phyloP scores from a whole-genome alignment of 2,888 invertebrate genomes.

The Zygaena filipendulae region DNA sequence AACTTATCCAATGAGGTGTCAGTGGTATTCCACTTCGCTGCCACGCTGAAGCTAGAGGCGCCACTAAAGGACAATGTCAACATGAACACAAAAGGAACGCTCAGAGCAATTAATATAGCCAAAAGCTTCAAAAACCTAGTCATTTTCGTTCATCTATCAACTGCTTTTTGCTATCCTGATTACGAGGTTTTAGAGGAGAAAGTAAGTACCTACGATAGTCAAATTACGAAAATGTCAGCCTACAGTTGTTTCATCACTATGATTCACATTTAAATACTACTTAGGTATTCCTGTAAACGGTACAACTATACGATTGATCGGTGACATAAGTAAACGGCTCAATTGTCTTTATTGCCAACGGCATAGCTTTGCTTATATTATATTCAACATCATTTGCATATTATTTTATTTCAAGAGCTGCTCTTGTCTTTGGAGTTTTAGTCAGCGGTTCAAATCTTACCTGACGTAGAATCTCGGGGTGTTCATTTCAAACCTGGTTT shows the following conservation, averaged over 20 bases:
- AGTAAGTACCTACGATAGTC: conserved; percentile 23
- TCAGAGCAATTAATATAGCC: conserved; percentile 79
- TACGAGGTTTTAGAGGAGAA: conserved; percentile 58
- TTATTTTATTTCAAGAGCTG: no score
- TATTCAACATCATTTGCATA: no score
- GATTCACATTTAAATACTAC: no score
- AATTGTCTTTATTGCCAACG: no score
- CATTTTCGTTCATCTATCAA: conserved; percentile 88
- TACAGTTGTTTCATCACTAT: neutral
- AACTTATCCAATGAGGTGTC: conserved; percentile 74
- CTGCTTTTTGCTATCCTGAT: conserved; percentile 96
- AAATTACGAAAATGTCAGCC: neutral
- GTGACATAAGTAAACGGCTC: no score
- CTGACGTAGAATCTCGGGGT: no score
- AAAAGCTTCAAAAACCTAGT: conserved; percentile 79
- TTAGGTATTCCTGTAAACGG: no score
- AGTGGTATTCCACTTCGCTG: conserved; percentile 92
- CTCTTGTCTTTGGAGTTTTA: no score
- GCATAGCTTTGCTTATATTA: no score
- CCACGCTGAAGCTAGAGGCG: conserved; percentile 90
- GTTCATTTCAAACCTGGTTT: no score
- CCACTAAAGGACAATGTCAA: conserved; percentile 86
- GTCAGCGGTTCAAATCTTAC: no score
- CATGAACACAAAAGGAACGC: conserved; percentile 92
- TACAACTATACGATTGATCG: no score